Evolutionary conservation across 2,888 invertebrate genomes (phyloP).

Genomic region (Eupithecia subfuscata): DNA sequence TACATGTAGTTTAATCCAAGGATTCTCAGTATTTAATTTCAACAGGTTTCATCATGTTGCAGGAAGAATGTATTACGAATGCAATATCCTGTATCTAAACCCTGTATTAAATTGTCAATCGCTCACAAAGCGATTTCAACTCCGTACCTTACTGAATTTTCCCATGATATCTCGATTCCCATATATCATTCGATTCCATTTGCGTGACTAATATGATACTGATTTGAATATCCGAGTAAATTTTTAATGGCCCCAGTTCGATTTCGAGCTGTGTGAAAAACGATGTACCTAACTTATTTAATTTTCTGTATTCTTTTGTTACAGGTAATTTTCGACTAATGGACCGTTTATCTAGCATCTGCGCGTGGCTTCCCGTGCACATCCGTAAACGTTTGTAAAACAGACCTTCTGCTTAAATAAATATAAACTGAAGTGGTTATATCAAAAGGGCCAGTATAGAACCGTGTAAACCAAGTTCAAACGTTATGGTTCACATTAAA

Average conservation of each 20-base stretch:
- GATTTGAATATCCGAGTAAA: conserved; percentile 37
- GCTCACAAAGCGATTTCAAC: background rate
- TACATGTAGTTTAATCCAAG: background rate
- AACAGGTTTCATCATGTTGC: background rate
- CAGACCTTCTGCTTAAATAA: background rate
- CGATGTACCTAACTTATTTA: background rate
- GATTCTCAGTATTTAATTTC: background rate
- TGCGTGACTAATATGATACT: conserved; percentile 42
- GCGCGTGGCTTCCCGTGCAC: background rate
- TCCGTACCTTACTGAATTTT: conserved; percentile 19
- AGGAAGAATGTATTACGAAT: background rate
- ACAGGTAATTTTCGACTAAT: conserved; percentile 11
- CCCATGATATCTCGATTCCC: conserved; percentile 39
- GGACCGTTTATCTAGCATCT: background rate
- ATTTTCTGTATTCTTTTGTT: conserved; percentile 8
- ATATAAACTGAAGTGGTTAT: background rate
- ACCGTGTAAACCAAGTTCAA: conserved; percentile 2
- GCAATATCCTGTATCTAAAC: background rate
- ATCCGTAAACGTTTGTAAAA: background rate
- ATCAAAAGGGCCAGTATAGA: background rate
- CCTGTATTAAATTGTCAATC: background rate
- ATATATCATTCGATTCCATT: conserved; percentile 38
- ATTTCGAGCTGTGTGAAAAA: conserved; percentile 28
- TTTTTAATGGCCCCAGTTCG: conserved; percentile 27
- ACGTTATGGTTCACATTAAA: conserved; percentile 6